phyloP scores from a whole-genome alignment of 1,140 invertebrate species.

The Drosophila bocqueti region DNA sequence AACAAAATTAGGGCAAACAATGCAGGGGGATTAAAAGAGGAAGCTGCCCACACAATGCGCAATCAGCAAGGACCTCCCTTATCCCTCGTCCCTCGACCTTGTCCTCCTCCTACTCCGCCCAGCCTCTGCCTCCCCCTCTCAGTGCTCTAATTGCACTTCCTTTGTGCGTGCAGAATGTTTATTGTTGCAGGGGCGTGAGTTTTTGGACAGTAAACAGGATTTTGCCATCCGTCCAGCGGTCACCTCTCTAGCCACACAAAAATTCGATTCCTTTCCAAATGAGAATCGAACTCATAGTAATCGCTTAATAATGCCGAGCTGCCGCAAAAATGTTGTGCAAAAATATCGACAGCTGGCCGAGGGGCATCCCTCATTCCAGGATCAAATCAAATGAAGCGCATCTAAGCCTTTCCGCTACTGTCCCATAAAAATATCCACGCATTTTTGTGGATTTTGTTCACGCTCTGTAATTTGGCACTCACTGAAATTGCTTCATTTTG shows the following conservation, averaged over 20 bases:
- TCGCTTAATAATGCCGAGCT: slow-evolving; percentile 65
- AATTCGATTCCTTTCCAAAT: slow-evolving; percentile 35
- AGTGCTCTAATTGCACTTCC: slow-evolving; percentile 64
- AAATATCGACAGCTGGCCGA: slow-evolving; percentile 51
- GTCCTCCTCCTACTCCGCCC: slow-evolving; percentile 5
- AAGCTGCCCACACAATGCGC: slow-evolving; percentile 67
- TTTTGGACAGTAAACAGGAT: slow-evolving; percentile 60
- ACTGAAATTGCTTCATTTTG: slow-evolving; percentile 75
- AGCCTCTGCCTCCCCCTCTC: slow-evolving; percentile 7
- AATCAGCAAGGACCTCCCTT: slow-evolving; percentile 53
- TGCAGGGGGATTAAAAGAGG: slow-evolving; percentile 64
- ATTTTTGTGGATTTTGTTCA: slow-evolving; percentile 59
- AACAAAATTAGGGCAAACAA: slow-evolving; percentile 71
- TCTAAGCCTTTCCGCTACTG: slow-evolving; percentile 55
- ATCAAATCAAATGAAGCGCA: slow-evolving; percentile 53
- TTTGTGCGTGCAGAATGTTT: slow-evolving; percentile 44
- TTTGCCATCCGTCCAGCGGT: slow-evolving; percentile 16
- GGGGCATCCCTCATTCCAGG: slow-evolving; percentile 6
- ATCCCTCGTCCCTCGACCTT: slow-evolving; percentile 19
- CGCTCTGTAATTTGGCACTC: slow-evolving; percentile 57
- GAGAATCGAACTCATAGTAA: slow-evolving; percentile 55
- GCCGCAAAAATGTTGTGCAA: slow-evolving; percentile 62
- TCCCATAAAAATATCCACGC: slow-evolving; percentile 52
- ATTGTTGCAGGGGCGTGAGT: slow-evolving; percentile 52
- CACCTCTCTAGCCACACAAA: slow-evolving; percentile 33